A percentile compares a stretch with the other conserved stretches of the same genome.
Evolutionary conservation across 2,888 invertebrate species (phyloP).

Genomic region (Watsonalla cultraria): DNA sequence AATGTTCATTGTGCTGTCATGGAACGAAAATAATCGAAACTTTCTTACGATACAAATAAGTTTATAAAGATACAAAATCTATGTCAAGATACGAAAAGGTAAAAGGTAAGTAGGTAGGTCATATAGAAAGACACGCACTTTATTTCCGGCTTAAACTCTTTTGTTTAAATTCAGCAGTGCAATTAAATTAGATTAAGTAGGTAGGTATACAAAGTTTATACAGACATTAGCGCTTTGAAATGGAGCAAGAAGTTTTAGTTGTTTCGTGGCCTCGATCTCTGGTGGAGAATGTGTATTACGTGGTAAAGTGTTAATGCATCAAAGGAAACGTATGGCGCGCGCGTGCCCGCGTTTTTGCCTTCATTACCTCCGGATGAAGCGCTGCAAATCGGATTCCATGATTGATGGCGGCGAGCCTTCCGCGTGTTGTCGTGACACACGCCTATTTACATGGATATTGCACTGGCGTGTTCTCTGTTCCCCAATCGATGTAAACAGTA

Average conservation of each 20-base stretch:
- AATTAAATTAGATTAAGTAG: not conserved
- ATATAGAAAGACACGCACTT: not conserved
- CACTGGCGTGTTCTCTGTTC: conserved; percentile 22
- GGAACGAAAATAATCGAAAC: not conserved
- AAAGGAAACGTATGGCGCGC: conserved; percentile 38
- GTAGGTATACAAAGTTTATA: not conserved
- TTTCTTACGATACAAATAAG: not conserved
- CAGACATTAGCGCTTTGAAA: not conserved
- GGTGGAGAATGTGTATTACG: conserved; percentile 3
- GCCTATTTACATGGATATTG: conserved; percentile 12
- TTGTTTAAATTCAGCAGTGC: not conserved
- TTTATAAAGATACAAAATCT: not conserved
- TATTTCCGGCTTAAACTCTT: not conserved
- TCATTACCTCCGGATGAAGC: conserved; percentile 42
- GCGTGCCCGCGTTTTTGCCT: conserved; percentile 52
- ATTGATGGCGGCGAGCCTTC: conserved; percentile 59
- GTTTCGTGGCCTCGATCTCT: not conserved
- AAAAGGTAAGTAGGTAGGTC: not conserved
- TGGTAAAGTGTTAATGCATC: conserved; percentile 21
- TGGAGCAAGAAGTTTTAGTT: not conserved
- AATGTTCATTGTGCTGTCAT: no score
- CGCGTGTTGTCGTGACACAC: conserved; percentile 54
- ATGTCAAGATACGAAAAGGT: not conserved
- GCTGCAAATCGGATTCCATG: conserved; percentile 53
- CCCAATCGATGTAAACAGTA: conserved; percentile 60